Base-by-base conservation (phyloP, 2,113 vertebrate species). In the Poeciliopsis prolifica region DNA sequence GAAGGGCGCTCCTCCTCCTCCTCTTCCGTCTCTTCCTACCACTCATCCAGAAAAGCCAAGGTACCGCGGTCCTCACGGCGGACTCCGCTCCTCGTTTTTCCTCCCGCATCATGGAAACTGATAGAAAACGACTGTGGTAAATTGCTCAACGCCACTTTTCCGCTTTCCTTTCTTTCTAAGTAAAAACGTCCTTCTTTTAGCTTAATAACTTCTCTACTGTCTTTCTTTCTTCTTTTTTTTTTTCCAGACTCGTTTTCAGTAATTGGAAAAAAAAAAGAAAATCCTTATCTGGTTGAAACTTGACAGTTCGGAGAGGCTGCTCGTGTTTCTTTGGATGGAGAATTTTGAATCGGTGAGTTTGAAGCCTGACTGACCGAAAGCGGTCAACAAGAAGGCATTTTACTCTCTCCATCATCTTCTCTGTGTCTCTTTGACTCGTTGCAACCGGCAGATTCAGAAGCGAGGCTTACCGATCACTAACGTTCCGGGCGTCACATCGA, bases 281-380 rank as follows among this genome's bases (percentile, higher is more conserved):
- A 77, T 68, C 82, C 62, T 37, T 78, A 40, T 9, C 75, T 72
- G 77, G 80, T 51, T 66, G 77, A 61, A 72, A 78, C 28, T 78
- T 69, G 83, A 78, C 79, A 80, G 85, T 81, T 51, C 28, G 8
- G 72, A 75, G 77, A 76, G 61, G 81, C 77, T 28, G 80, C 60
- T 66, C 67, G 74, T 15, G 58, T 80, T 77, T 84, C 42, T 80
- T 61, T 79, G 81, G 86, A 92, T 89, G 91, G 86, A 87, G 66
- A 48, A 74, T 90, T 90, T 82, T 35, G 51, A 72, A 61, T 69
- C 77, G 90, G 92, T 92, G 84, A 93, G 90, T 91, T 84, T 15
- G n/a, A 19, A 31, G 26, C 28, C 10, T 54, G 6, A 35, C 17
- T 10, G 28, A 3, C 19, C 31, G 11, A 65, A 15, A 5, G 17